Evolutionary conservation across 2,113 vertebrate species (phyloP).

Genomic region (Ophthalmolycus amberensis): DNA sequence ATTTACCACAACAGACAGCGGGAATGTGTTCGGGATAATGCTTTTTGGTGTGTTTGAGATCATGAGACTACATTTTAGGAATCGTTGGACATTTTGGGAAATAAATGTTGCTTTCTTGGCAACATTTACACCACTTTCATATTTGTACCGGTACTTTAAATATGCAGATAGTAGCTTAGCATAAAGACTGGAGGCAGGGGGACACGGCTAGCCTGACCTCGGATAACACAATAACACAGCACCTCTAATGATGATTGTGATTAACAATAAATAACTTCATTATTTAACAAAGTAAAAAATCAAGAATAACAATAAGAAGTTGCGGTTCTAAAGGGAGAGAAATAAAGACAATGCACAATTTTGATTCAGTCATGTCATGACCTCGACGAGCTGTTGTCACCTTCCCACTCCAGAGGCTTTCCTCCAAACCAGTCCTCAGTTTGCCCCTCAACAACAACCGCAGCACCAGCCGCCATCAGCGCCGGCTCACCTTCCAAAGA

Average conservation of each 20-base stretch:
- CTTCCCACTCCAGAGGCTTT: neutral
- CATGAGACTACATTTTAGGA: neutral
- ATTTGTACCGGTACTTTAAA: neutral
- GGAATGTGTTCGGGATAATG: neutral
- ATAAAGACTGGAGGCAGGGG: neutral
- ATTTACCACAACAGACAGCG: constrained; percentile 18
- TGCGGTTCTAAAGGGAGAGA: neutral
- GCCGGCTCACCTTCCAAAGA: constrained; percentile 58
- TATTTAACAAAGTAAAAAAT: neutral
- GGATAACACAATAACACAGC: neutral
- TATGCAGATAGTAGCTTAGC: neutral
- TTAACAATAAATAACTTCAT: neutral
- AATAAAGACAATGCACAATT: neutral
- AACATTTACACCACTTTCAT: neutral
- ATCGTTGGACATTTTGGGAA: neutral
- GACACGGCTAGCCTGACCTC: neutral
- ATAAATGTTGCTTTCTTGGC: neutral
- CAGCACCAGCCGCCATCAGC: constrained; percentile 44
- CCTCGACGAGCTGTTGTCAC: constrained; percentile 57
- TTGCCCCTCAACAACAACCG: neutral
- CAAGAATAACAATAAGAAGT: neutral
- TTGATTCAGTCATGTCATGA: constrained; percentile 23
- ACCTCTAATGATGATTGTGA: neutral
- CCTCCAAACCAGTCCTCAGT: constrained; percentile 14
- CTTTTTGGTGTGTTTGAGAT: neutral